These are phyloP conservation scores for Berghia stephanieae DNA, from an alignment of 1,140 invertebrate genomes.

Conservation along the genomic window DNA sequence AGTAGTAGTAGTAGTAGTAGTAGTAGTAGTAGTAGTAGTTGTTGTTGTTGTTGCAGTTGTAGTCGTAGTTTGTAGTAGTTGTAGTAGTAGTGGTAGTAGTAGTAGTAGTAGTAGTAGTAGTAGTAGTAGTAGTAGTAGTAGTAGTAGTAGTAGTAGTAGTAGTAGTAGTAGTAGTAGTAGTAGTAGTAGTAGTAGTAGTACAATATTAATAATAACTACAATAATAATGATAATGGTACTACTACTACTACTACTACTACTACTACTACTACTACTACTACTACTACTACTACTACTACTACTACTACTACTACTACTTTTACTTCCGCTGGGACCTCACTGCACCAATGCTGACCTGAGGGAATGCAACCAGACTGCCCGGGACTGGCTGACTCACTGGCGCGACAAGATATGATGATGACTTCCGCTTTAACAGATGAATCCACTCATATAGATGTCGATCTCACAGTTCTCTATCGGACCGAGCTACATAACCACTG, in stretches of 20 bases:
- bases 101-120: slow-evolving; percentile 30
- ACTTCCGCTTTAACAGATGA: too few relatives aligned
- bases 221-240: neutral
- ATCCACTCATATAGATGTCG: too few relatives aligned
- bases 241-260: too few relatives aligned
- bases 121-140: slow-evolving; percentile 32
- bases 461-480: too few relatives aligned
- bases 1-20: slow-evolving; percentile 24
- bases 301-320: neutral
- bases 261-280: neutral
- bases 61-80: neutral
- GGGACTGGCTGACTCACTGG: too few relatives aligned
- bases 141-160: slow-evolving; percentile 29
- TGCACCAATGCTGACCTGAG: too few relatives aligned
- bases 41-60: too few relatives aligned
- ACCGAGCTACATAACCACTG: too few relatives aligned
- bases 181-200: slow-evolving; percentile 3
- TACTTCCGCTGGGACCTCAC: too few relatives aligned
- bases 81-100: slow-evolving; percentile 12
- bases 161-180: slow-evolving; percentile 8
- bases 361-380: too few relatives aligned
- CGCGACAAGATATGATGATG: too few relatives aligned
- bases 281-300: neutral
- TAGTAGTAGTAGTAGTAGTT: slow-evolving; percentile 24
- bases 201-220: neutral